These are phyloP conservation scores for Punctoribates punctum DNA, from an alignment of 2,888 invertebrate genomes.

Conservation along the genomic window DNA sequence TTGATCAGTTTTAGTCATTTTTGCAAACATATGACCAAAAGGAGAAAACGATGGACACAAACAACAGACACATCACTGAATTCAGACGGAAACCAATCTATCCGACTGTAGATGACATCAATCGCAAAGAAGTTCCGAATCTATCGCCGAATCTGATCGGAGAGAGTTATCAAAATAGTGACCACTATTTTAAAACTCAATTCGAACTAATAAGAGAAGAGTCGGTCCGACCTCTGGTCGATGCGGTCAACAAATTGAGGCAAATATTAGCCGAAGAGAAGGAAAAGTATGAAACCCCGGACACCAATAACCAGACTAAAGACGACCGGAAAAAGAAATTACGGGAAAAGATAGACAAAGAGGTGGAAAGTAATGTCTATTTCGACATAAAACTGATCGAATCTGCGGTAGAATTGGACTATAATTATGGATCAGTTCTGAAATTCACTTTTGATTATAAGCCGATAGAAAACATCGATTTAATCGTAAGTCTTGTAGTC, in stretches of 20 bases:
- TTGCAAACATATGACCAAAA: no score
- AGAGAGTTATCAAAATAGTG: conserved; percentile 63
- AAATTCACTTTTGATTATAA: background rate
- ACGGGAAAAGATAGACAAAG: background rate
- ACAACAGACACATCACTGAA: no score
- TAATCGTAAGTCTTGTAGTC: background rate
- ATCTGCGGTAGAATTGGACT: background rate
- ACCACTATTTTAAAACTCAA: conserved; percentile 74
- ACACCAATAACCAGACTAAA: background rate
- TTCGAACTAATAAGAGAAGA: conserved; percentile 75
- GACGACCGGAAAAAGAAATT: background rate
- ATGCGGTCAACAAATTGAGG: conserved; percentile 55
- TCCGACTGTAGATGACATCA: conserved; percentile 43
- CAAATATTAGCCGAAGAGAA: background rate
- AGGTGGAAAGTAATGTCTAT: background rate
- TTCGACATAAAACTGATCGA: background rate
- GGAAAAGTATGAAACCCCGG: background rate
- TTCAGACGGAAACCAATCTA: no score
- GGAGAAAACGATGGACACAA: no score
- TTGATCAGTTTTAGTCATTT: no score
- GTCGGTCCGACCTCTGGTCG: conserved; percentile 66
- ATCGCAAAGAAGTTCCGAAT: conserved; percentile 51
- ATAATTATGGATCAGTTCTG: background rate
- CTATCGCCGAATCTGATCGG: conserved; percentile 61
- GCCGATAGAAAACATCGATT: background rate